Base-by-base conservation (phyloP, 2,113 vertebrate genomes). In the Orientallactaga bullata region DNA sequence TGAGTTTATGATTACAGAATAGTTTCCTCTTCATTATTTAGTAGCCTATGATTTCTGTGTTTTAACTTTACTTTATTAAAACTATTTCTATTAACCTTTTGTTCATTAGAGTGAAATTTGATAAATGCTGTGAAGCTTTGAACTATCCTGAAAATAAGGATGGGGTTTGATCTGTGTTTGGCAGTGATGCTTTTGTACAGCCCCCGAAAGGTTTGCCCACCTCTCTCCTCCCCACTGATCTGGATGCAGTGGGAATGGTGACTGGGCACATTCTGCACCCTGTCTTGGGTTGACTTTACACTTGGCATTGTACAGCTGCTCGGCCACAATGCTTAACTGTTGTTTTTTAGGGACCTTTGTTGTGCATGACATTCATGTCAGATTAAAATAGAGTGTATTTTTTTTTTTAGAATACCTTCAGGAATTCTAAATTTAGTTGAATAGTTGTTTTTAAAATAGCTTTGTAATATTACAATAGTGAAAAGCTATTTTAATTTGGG, bases 1-100 rank as follows among this genome's bases (percentile, higher is more conserved):
- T 98, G 97, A 97, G 97, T 97, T 98, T 98, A 96, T 94, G 97
- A 96, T 97, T 98, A 97, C 94, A 97, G 96, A 97, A 92, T 97
- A 97, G 96, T 98, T 97, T 97, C 96, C 97, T 98, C 97, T 98
- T 98, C 98, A 98, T 98, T 97, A 98, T 98, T 98, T 98, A 96
- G 87, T 97, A 98, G 97, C 96, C 97, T 98, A 90, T 98, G 97
- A 98, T 98, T 98, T 98, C 97, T 82, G 95, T 98, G 88, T 42
- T 97, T 98, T 98, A 97, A 98, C 97, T 98, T 98, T 97, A 97
- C 97, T 98, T 98, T 95, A 96, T 96, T 98, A 86, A 97, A 97
- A 85, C 96, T 97, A 94, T 97, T 98, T 98, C 97, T 98, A 97
- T 98, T 98, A 98, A 98, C 96, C 96, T 98, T 96, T 97, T 95